Base-by-base conservation (phyloP, 2,113 vertebrate genomes). In the Callionymus lyra region DNA sequence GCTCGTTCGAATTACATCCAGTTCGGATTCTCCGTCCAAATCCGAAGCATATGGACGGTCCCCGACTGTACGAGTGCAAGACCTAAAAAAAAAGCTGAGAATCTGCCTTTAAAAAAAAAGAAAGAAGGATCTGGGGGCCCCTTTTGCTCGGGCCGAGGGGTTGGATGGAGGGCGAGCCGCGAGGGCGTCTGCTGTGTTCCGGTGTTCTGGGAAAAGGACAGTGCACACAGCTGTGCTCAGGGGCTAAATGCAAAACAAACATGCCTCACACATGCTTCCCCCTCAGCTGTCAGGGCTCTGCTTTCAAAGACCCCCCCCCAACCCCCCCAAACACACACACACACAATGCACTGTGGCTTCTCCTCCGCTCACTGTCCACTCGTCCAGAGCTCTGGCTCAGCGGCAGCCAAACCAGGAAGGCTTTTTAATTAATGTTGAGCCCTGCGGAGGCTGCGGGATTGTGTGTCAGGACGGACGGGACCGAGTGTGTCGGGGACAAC, bases 181-280 rank as follows among this genome's bases (percentile, higher is more conserved):
- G 68, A 72, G 66, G 65, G 57, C 39, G 64, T 79, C 72, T 72
- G 61, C 53, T 72, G 63, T 56, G 77, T 82, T 85, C 80, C 72
- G 59, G 71, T 74, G 74, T 84, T 82, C 81, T 80, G 81, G 76
- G 79, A 84, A 84, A 80, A 85, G 80, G 79, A 83, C 76, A 79
- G 77, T 78, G 75, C 80, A 82, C 77, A 80, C 84, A 86, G 81
- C 83, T 86, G 82, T 68, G 55, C 72, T 69, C 61, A 45, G 66
- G 68, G 74, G 73, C 70, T 83, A 85, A 83, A 86, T 82, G 82
- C 76, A 84, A 87, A 86, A 86, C 82, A 86, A 86, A 87, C 84
- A 87, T 74, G 76, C 78, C 78, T 82, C 57, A 76, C 76, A 80
- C 79, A 85, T 80, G 80, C 79, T 84, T 81, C 77, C 73, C 72